A percentile compares a stretch with the other conserved stretches of the same genome.
Evolutionary conservation across 2,797 vertebrate genomes (phyloP).

Genomic region (Lepus oiostolus): DNA sequence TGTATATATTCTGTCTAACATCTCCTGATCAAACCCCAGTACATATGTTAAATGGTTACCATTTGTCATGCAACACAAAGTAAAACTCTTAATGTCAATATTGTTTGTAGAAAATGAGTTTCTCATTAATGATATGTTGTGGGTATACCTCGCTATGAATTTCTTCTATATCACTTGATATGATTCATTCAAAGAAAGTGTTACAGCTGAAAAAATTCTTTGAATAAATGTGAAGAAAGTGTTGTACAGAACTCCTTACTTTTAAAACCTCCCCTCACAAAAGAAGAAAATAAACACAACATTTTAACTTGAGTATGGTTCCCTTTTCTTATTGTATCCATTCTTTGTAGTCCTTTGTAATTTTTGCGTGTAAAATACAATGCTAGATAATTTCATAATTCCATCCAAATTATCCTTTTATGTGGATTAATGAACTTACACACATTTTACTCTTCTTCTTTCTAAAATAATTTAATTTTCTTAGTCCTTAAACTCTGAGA

Average conservation of each 20-base stretch:
- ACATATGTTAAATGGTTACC: not conserved
- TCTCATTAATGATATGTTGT: not conserved
- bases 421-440: not conserved
- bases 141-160: not conserved
- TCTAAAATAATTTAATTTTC: slow-evolving; percentile 28
- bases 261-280: not conserved
- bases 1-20: too few relatives aligned
- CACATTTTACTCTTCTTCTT: not conserved
- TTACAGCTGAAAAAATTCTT: not conserved
- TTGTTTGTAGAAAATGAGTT: not conserved
- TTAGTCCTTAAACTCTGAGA: not conserved
- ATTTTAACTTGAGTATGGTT: not conserved
- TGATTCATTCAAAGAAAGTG: not conserved
- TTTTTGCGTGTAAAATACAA: not conserved
- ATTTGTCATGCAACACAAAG: not conserved
- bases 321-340: not conserved
- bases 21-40: too few relatives aligned
- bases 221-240: not conserved
- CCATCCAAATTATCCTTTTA: not conserved
- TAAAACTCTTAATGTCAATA: not conserved
- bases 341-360: not conserved
- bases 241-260: not conserved
- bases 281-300: not conserved
- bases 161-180: not conserved
- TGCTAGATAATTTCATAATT: not conserved